A percentile compares a stretch with the other conserved stretches of the same genome.
These are phyloP conservation scores for Laupala kohalensis DNA, from an alignment of 1,140 invertebrate genomes.

Conservation along the genomic window DNA sequence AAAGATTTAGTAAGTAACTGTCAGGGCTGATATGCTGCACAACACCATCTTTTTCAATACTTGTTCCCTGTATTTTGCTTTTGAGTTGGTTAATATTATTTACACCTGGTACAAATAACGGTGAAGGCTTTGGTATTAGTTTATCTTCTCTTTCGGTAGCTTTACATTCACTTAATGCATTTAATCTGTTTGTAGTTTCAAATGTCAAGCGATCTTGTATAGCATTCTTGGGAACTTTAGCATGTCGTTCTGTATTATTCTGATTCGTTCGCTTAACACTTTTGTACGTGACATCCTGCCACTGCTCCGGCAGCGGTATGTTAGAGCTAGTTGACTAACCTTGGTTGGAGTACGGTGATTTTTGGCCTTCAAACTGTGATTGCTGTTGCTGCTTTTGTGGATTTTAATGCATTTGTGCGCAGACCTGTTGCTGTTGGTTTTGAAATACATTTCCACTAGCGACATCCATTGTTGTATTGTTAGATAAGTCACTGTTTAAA, in stretches of 20 bases:
- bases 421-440: too few relatives aligned
- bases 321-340: too few relatives aligned
- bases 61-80: background rate
- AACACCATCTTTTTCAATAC: background rate
- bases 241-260: background rate
- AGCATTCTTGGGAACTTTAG: background rate
- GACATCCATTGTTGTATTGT: too few relatives aligned
- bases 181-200: background rate
- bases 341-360: too few relatives aligned
- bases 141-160: background rate
- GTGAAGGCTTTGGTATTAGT: background rate
- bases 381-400: too few relatives aligned
- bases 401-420: too few relatives aligned
- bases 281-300: background rate
- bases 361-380: too few relatives aligned
- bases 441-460: too few relatives aligned
- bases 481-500: too few relatives aligned
- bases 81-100: background rate
- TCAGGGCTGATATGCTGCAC: background rate
- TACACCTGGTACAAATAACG: background rate
- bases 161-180: background rate
- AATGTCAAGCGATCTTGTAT: background rate
- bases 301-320: too few relatives aligned
- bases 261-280: background rate
- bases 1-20: background rate